A percentile compares a stretch with the other conserved stretches of the same genome.
Evolutionary conservation across 2,888 invertebrate species (phyloP).

Genomic region (Calameuta pallipes): DNA sequence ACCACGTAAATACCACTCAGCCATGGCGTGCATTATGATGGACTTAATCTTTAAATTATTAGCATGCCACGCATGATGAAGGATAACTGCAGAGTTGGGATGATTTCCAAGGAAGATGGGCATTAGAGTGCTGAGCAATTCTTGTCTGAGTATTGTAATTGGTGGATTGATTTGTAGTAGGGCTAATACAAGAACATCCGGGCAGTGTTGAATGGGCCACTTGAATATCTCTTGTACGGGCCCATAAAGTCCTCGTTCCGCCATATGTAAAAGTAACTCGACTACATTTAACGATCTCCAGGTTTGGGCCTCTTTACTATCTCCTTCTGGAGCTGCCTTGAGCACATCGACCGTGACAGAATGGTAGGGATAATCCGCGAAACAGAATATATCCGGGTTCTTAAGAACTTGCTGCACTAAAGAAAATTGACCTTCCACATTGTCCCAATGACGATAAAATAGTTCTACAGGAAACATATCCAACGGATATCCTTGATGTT

Average conservation of each 20-base stretch:
- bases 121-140: constrained; percentile 87
- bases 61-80: constrained; percentile 96
- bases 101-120: constrained; percentile 95
- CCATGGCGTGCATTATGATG: constrained; percentile 96
- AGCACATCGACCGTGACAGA: constrained; percentile 88
- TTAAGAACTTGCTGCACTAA: constrained; percentile 88
- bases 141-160: constrained; percentile 82
- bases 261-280: constrained; percentile 86
- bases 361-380: constrained; percentile 91
- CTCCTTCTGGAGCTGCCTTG: constrained; percentile 94
- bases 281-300: constrained; percentile 95
- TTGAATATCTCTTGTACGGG: constrained; percentile 91
- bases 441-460: constrained; percentile 92
- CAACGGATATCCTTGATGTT: constrained; percentile 78
- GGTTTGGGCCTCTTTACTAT: constrained; percentile 91
- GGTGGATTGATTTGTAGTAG: constrained; percentile 89
- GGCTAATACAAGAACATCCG: constrained; percentile 91
- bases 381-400: constrained; percentile 92
- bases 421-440: constrained; percentile 92
- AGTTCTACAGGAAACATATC: constrained; percentile 88
- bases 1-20: constrained; percentile 93
- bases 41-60: constrained; percentile 79
- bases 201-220: constrained; percentile 91
- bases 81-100: constrained; percentile 94
- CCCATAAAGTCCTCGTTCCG: constrained; percentile 86